These are phyloP conservation scores for Trichonephila clavata DNA, from an alignment of 1,140 invertebrate species.

Conservation along the genomic window DNA sequence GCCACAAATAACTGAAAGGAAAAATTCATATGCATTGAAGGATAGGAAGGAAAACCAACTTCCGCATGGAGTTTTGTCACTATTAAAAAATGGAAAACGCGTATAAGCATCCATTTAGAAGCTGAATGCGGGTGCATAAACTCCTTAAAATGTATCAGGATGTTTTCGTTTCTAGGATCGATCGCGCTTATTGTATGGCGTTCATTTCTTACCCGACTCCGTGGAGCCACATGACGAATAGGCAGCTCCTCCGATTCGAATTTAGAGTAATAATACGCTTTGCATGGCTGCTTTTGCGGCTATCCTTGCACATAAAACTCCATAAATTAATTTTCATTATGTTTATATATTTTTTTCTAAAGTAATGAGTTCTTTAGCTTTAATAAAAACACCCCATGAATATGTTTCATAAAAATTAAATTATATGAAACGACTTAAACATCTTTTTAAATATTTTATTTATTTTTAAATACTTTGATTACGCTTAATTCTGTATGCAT, in stretches of 20 bases:
- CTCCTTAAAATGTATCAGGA: constrained; percentile 11
- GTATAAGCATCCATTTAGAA: constrained; percentile 48
- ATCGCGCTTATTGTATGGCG: background rate
- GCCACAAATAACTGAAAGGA: background rate
- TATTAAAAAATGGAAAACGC: constrained; percentile 42
- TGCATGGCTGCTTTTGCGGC: background rate
- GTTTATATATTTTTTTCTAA: no score
- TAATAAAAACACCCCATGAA: no score
- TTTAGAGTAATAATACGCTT: background rate
- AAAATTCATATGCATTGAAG: constrained; percentile 24
- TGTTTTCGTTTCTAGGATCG: background rate
- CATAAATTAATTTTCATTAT: no score
- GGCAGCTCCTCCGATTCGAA: background rate
- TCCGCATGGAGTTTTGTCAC: background rate
- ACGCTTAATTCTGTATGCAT: no score
- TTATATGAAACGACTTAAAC: no score
- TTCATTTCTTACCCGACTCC: constrained; percentile 4
- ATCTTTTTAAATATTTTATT: no score
- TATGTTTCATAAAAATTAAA: no score
- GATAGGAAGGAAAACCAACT: background rate
- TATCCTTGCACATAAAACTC: no score
- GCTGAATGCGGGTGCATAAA: background rate
- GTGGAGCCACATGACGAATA: constrained; percentile 38
- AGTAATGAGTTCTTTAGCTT: no score
- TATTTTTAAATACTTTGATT: no score